phyloP scores from a whole-genome alignment of 2,888 invertebrate genomes.

The Octonoba sinensis region DNA sequence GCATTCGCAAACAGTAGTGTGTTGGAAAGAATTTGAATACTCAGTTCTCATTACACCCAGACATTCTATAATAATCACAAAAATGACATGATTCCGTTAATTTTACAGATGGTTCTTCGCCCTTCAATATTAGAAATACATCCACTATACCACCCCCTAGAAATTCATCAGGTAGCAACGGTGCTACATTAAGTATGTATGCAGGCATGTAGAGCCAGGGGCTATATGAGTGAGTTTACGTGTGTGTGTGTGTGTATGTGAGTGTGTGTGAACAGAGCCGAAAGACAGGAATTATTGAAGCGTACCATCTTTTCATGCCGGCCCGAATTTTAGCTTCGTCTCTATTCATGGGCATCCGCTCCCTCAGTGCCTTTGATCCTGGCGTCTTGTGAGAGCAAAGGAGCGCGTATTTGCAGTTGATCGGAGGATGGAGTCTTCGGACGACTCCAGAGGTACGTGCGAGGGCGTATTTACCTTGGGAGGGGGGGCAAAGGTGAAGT shows the following conservation, averaged over 20 bases:
- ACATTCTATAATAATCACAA: too few species aligned
- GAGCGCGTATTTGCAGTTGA: conserved; percentile 48
- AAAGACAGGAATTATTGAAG: conserved; percentile 53
- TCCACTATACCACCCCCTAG: too few species aligned
- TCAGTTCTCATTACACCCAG: too few species aligned
- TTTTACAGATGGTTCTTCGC: too few species aligned
- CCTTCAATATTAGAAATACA: too few species aligned
- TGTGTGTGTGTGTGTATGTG: neutral
- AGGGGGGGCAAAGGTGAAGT: neutral
- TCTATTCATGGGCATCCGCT: conserved; percentile 37
- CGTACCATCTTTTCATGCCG: conserved; percentile 58
- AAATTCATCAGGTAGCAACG: conserved; percentile 37
- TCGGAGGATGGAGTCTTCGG: conserved; percentile 52
- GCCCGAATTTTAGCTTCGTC: conserved; percentile 35
- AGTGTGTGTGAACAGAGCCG: conserved; percentile 22
- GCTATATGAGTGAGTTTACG: conserved; percentile 16
- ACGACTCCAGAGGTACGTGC: neutral
- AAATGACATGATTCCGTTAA: too few species aligned
- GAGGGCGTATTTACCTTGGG: conserved; percentile 29
- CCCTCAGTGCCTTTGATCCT: conserved; percentile 49
- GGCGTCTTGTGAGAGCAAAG: neutral
- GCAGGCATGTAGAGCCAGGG: conserved; percentile 34
- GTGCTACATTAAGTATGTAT: conserved; percentile 52
- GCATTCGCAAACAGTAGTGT: too few species aligned
- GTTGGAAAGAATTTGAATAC: too few species aligned